phyloP scores from a whole-genome alignment of 1,140 invertebrate species.

The Magallana angulata region DNA sequence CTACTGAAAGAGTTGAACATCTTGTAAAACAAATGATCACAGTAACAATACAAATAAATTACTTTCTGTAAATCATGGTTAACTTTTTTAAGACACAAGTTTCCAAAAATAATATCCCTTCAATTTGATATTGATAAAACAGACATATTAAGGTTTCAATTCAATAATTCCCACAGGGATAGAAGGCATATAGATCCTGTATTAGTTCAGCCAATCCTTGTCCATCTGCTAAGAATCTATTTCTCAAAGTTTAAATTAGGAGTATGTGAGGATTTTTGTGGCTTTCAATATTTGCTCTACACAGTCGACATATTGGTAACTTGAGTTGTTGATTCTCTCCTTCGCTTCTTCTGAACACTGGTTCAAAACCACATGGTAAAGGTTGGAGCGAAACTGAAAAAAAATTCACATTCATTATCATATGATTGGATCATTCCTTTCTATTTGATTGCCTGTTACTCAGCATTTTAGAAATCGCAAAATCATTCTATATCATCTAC shows the following conservation, averaged over 20 bases:
- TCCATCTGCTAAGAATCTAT: neutral
- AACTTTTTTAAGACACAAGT: no score
- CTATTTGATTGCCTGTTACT: no score
- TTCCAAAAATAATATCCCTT: no score
- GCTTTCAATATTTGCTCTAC: slow-evolving; percentile 73
- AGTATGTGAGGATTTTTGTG: slow-evolving; percentile 74
- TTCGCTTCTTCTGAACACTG: slow-evolving; percentile 68
- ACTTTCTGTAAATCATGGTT: no score
- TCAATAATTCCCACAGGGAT: neutral
- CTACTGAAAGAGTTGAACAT: no score
- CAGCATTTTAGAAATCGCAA: neutral
- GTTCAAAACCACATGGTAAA: slow-evolving; percentile 74
- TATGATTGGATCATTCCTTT: no score
- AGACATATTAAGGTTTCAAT: no score
- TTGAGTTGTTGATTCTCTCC: slow-evolving; percentile 70
- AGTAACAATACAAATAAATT: no score
- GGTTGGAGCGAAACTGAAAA: slow-evolving; percentile 79
- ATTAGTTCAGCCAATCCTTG: neutral
- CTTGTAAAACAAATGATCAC: no score
- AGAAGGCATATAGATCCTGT: neutral
- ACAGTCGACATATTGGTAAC: slow-evolving; percentile 76
- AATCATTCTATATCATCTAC: neutral
- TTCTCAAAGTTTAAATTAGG: slow-evolving; percentile 45
- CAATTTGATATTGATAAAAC: no score
- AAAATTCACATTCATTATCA: neutral